Evolutionary conservation across 2,888 invertebrate species (phyloP).

Genomic region (Spisula subtruncata): DNA sequence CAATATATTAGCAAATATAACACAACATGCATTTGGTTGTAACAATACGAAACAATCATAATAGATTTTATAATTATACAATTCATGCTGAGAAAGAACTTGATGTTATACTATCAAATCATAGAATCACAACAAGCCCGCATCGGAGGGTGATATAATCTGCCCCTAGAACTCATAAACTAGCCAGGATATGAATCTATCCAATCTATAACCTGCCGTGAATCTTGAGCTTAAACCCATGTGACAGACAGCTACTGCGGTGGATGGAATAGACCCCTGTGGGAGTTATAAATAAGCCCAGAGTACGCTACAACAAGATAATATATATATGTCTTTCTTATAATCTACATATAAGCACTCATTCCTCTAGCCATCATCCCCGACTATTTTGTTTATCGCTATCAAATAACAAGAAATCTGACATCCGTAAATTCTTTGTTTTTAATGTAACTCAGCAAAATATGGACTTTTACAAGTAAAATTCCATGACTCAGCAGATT

Average conservation of each 20-base stretch:
- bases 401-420: not conserved
- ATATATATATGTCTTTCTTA: no score
- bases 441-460: no score
- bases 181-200: not conserved
- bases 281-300: not conserved
- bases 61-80: slow-evolving; percentile 1
- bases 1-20: not conserved
- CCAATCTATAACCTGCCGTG: not conserved
- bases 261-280: not conserved
- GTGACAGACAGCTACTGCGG: not conserved
- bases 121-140: not conserved
- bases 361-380: not conserved
- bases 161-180: not conserved
- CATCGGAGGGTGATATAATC: not conserved
- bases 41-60: not conserved
- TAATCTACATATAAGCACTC: not conserved
- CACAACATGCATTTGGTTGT: not conserved
- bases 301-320: not conserved
- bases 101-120: not conserved
- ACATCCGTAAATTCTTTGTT: no score
- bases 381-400: not conserved
- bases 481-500: no score
- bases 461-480: no score
- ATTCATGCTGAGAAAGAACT: not conserved
- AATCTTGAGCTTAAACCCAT: not conserved